These are phyloP conservation scores for Propsilocerus akamusi DNA, from an alignment of 1,140 invertebrate genomes.

Conservation along the genomic window DNA sequence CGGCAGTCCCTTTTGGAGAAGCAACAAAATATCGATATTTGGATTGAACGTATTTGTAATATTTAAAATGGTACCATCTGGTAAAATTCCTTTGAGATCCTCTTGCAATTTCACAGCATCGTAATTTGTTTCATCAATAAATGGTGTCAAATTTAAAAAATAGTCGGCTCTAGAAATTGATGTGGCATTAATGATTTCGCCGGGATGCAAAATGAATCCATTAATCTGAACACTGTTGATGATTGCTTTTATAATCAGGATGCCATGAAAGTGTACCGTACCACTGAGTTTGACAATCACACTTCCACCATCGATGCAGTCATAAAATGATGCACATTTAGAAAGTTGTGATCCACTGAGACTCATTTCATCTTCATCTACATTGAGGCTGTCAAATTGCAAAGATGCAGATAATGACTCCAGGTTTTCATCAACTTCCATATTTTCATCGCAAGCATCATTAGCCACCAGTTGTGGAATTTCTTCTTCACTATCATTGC, in stretches of 20 bases:
- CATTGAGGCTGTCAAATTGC: background rate
- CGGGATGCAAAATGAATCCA: constrained; percentile 13
- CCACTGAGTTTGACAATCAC: constrained; percentile 9
- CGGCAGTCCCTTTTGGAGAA: constrained; percentile 13
- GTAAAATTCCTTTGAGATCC: constrained; percentile 11
- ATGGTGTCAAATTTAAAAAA: constrained; percentile 22
- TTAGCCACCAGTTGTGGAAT: constrained; percentile 10
- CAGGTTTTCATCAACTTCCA: background rate
- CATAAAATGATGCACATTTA: constrained; percentile 8
- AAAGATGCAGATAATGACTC: background rate
- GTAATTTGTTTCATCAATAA: constrained; percentile 5
- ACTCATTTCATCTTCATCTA: background rate
- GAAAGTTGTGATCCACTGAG: background rate
- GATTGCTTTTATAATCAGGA: constrained; percentile 20
- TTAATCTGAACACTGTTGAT: constrained; percentile 23
- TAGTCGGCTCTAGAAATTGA: constrained; percentile 27
- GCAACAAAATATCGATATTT: constrained; percentile 13
- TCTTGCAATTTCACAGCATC: constrained; percentile 14
- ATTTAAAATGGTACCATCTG: constrained; percentile 11
- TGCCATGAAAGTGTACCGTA: constrained; percentile 22
- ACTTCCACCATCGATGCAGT: constrained; percentile 8
- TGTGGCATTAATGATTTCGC: constrained; percentile 20
- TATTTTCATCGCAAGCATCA: background rate
- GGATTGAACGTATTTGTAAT: constrained; percentile 11
- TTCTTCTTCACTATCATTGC: constrained; percentile 2